These are phyloP conservation scores for Hermetia illucens DNA, from an alignment of 1,140 invertebrate genomes.

Conservation along the genomic window DNA sequence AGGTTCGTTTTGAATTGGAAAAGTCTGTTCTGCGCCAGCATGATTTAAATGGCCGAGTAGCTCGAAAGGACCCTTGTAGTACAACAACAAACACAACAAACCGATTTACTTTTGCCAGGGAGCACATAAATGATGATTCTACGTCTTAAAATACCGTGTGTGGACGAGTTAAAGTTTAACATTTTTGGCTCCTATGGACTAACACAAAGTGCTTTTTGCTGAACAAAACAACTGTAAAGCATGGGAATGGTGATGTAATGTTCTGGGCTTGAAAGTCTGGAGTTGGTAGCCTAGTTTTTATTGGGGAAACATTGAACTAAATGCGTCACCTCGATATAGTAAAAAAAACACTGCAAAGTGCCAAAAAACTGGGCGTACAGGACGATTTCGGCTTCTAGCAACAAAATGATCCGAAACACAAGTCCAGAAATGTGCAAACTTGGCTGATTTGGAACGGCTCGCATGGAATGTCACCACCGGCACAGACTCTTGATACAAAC, in stretches of 20 bases:
- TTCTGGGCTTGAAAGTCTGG: slow-evolving; percentile 4
- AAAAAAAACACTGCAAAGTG: slow-evolving; percentile 2
- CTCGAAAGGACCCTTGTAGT: slow-evolving; percentile 2
- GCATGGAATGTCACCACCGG: slow-evolving; percentile 2
- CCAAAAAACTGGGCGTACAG: slow-evolving; percentile 2
- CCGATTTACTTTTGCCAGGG: slow-evolving; percentile 3
- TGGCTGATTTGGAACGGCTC: slow-evolving; percentile 7
- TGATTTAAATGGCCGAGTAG: slow-evolving; percentile 1
- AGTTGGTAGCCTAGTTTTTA: slow-evolving; percentile 5
- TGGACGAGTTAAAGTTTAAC: slow-evolving; percentile 9
- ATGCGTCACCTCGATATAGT: slow-evolving; percentile 4
- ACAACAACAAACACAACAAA: not conserved
- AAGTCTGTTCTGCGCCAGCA: not conserved
- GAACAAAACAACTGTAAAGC: slow-evolving; percentile 3
- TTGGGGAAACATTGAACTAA: slow-evolving; percentile 5
- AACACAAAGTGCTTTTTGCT: slow-evolving; percentile 4
- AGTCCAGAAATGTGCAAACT: slow-evolving; percentile 2
- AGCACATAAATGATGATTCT: not conserved
- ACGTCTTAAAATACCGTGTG: slow-evolving; percentile 5
- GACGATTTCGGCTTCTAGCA: slow-evolving; percentile 5
- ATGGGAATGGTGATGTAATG: slow-evolving; percentile 9
- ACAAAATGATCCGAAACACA: slow-evolving; percentile 7
- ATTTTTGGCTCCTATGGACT: slow-evolving; percentile 6
- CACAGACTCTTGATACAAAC: too few species aligned
- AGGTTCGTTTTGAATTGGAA: not conserved